Evolutionary conservation across 1,140 invertebrate genomes (phyloP).

Genomic region (Drosophila guanche): DNA sequence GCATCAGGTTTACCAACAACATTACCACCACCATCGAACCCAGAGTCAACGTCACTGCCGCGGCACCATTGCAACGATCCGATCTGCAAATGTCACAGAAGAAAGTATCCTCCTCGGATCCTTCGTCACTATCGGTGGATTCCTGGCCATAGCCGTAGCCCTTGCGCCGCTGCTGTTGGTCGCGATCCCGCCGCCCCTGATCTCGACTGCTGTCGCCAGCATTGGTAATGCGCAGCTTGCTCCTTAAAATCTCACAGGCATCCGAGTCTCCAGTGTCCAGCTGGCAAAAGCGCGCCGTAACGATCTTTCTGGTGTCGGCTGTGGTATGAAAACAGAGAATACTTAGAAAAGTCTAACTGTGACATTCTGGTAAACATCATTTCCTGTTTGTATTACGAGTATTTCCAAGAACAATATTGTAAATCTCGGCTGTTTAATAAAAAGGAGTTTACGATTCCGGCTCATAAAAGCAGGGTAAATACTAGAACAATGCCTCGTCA

Average conservation of each 20-base stretch:
- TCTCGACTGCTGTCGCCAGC: conserved; percentile 24
- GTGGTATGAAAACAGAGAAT: background rate
- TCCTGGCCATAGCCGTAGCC: conserved; percentile 50
- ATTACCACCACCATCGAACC: conserved; percentile 25
- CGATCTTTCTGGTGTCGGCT: conserved; percentile 65
- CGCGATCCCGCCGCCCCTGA: conserved; percentile 34
- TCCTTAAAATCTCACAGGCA: conserved; percentile 70
- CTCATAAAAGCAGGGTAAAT: too few relatives aligned
- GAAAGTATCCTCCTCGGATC: conserved; percentile 52
- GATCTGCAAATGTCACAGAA: conserved; percentile 72
- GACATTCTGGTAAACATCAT: background rate
- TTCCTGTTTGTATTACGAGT: too few relatives aligned
- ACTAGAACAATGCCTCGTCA: too few relatives aligned
- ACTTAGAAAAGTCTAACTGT: background rate
- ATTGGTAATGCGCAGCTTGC: conserved; percentile 52
- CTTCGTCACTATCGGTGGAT: conserved; percentile 15
- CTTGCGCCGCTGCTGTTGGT: conserved; percentile 54
- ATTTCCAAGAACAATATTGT: too few relatives aligned
- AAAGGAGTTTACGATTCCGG: too few relatives aligned
- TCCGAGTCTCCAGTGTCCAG: conserved; percentile 78
- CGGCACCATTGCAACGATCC: conserved; percentile 71
- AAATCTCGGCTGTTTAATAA: too few relatives aligned
- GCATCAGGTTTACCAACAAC: conserved; percentile 1
- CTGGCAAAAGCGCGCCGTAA: conserved; percentile 78
- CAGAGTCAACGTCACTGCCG: conserved; percentile 50